Evolutionary conservation across 2,797 vertebrate genomes (phyloP).

Genomic region (Tachyglossus aculeatus): DNA sequence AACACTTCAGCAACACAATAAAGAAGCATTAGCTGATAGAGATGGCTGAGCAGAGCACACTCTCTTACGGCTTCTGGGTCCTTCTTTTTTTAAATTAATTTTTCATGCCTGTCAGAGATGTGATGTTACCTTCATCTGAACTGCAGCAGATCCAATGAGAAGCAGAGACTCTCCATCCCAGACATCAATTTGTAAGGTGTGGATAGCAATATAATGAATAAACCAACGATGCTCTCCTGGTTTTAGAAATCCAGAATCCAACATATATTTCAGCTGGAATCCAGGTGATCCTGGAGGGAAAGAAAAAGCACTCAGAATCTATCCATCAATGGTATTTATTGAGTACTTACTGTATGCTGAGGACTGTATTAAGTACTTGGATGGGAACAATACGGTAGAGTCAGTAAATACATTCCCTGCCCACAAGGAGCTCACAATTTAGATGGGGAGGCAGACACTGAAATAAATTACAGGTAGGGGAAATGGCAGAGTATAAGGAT

Average conservation of each 20-base stretch:
- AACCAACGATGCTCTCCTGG: slow-evolving; percentile 87
- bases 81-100: accelerated
- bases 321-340: not conserved
- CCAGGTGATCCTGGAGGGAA: slow-evolving; percentile 78
- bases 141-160: slow-evolving; percentile 86
- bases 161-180: slow-evolving; percentile 94
- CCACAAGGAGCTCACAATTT: too few species aligned
- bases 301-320: not conserved
- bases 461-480: too few species aligned
- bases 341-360: too few species aligned
- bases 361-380: too few species aligned
- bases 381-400: too few species aligned
- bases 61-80: accelerated
- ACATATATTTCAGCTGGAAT: slow-evolving; percentile 85
- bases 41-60: accelerated
- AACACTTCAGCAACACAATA: not conserved
- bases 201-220: slow-evolving; percentile 83
- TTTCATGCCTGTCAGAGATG: accelerated
- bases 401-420: too few species aligned
- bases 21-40: too few species aligned
- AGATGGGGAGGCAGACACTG: too few species aligned
- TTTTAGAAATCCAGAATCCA: slow-evolving; percentile 80
- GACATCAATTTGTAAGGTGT: slow-evolving; percentile 88
- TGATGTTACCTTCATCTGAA: slow-evolving; percentile 84
- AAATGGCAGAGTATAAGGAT: too few species aligned